Evolutionary conservation across 2,888 invertebrate species (phyloP).

Genomic region (Eilema depressum): DNA sequence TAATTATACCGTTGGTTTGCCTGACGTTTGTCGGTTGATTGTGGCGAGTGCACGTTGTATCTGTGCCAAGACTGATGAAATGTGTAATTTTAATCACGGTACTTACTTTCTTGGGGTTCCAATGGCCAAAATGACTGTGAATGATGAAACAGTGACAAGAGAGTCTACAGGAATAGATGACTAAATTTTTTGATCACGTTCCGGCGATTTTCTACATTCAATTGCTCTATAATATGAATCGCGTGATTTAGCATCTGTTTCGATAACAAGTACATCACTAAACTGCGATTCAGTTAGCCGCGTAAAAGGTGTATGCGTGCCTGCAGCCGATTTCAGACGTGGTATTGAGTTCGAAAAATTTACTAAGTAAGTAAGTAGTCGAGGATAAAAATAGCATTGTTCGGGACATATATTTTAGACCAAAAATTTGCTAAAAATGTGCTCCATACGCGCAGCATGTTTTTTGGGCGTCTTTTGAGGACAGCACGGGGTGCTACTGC

Average conservation of each 20-base stretch:
- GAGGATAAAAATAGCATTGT: background rate
- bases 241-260: too few species aligned
- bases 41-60: background rate
- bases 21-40: background rate
- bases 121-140: background rate
- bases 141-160: too few species aligned
- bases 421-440: too few species aligned
- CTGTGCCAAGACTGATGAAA: background rate
- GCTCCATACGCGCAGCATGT: too few species aligned
- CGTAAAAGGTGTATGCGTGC: background rate
- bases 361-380: background rate
- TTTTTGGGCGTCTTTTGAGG: too few species aligned
- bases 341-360: background rate
- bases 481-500: too few species aligned
- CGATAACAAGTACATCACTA: background rate
- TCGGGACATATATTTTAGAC: too few species aligned
- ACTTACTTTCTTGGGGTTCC: background rate
- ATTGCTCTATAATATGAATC: background rate
- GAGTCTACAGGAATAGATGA: background rate
- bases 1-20: background rate
- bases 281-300: background rate
- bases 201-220: background rate
- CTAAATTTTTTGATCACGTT: background rate
- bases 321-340: background rate
- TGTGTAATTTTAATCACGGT: background rate